Conservation (phyloP, 2,888 invertebrate species). For the Oscheius sp. region DNA sequence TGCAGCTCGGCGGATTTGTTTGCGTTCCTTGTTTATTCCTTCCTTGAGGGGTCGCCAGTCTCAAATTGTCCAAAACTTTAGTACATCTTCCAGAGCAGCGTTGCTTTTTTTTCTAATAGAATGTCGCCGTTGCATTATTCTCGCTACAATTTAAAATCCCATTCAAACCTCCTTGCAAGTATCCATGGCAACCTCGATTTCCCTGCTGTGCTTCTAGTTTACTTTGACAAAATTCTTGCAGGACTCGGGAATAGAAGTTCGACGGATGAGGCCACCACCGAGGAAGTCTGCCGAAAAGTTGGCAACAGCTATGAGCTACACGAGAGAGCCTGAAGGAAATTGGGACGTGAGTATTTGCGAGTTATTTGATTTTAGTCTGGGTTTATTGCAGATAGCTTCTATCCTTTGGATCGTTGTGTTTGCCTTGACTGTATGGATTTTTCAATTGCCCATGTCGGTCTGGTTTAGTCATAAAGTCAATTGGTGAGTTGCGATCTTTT, state of each 20-base stretch:
- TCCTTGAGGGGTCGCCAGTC: no score
- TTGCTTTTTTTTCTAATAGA: no score
- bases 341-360: constrained; percentile 30
- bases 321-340: background rate
- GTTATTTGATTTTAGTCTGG: background rate
- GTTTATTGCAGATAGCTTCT: constrained; percentile 15
- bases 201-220: background rate
- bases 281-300: background rate
- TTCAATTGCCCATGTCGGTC: constrained; percentile 31
- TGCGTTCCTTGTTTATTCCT: background rate
- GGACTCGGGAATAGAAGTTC: constrained; percentile 35
- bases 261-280: constrained; percentile 19
- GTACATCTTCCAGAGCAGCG: no score
- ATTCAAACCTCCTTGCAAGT: no score
- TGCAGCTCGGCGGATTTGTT: background rate
- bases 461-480: constrained; percentile 34
- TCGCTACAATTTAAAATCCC: no score
- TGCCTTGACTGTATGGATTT: constrained; percentile 16
- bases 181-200: no score
- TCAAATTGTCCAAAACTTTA: no score
- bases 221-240: background rate
- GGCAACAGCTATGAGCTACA: background rate
- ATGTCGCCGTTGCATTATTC: no score
- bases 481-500: constrained; percentile 22
- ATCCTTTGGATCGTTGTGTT: constrained; percentile 33